phyloP scores from a whole-genome alignment of 1,140 invertebrate genomes.

The Agraylea sexmaculata region DNA sequence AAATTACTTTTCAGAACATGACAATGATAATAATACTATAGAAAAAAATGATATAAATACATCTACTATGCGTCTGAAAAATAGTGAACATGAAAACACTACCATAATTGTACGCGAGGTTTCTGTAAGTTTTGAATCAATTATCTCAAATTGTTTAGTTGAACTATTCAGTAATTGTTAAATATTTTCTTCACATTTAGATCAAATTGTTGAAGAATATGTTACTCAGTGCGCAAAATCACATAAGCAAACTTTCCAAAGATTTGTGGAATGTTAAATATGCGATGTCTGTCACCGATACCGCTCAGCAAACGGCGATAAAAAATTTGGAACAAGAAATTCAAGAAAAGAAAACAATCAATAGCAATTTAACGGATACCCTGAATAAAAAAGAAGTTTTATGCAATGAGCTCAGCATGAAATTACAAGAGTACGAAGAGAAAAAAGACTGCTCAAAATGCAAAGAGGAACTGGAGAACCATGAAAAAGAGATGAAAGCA shows the following conservation, averaged over 20 bases:
- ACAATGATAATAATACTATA: neutral
- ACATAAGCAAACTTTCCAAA: conserved; percentile 11
- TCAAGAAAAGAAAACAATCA: too few species aligned
- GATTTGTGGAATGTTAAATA: conserved; percentile 7
- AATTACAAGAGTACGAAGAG: conserved; percentile 17
- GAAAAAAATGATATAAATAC: neutral
- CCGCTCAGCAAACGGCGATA: too few species aligned
- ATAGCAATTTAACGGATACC: too few species aligned
- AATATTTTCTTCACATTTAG: conserved; percentile 10
- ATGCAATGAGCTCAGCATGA: conserved; percentile 5
- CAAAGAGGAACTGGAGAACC: conserved; percentile 15
- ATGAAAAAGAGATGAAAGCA: conserved; percentile 10
- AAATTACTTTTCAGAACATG: too few species aligned
- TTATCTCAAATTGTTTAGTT: neutral
- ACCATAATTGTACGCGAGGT: neutral
- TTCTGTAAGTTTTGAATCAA: neutral
- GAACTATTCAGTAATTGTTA: neutral
- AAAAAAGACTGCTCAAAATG: conserved; percentile 17
- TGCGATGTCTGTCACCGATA: conserved; percentile 8
- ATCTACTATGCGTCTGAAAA: neutral
- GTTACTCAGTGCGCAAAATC: conserved; percentile 10
- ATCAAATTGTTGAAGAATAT: conserved; percentile 15
- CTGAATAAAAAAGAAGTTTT: conserved; percentile 7
- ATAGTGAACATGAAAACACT: neutral
- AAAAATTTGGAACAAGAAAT: too few species aligned